Conservation (phyloP, 2,113 vertebrate species). For the Phocoena phocoena region DNA sequence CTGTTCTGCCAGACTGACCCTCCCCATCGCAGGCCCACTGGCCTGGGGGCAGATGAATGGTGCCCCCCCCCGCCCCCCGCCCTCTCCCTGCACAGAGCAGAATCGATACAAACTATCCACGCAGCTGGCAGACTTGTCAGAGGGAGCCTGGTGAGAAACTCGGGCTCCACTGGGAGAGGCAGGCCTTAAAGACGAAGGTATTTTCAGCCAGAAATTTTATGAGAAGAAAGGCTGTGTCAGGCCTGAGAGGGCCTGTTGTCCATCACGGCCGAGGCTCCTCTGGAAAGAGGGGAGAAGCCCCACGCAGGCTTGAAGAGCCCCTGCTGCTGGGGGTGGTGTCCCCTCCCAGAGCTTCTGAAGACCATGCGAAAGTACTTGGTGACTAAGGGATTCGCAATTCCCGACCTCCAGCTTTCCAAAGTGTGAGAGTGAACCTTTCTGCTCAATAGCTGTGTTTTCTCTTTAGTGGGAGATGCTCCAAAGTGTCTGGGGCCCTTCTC, state of each 20-base stretch:
- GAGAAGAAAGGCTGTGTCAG: slow-evolving; percentile 62
- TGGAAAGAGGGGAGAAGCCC: neutral
- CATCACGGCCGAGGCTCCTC: neutral
- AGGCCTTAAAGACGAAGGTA: slow-evolving; percentile 44
- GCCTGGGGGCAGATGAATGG: slow-evolving; percentile 48
- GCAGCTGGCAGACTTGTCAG: neutral
- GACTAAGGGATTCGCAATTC: neutral
- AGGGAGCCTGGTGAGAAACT: neutral
- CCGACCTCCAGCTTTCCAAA: neutral
- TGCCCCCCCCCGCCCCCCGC: fast-evolving
- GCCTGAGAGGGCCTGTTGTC: neutral
- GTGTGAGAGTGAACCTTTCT: neutral
- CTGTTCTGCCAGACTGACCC: slow-evolving; percentile 29
- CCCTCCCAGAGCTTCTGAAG: neutral
- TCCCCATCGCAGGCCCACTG: fast-evolving
- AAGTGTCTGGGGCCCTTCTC: neutral
- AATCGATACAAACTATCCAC: neutral
- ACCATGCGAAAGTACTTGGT: fast-evolving
- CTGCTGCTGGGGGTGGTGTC: fast-evolving
- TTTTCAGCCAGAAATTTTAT: slow-evolving; percentile 60
- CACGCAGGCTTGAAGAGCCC: neutral
- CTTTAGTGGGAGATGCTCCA: too few species aligned
- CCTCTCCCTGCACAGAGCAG: neutral
- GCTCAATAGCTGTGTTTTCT: neutral
- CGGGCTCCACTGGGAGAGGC: neutral